Percentiles rank a stretch among this genome's conserved stretches.
These are phyloP conservation scores for Rotaria socialis DNA, from an alignment of 2,888 invertebrate genomes.

Conservation along the genomic window DNA sequence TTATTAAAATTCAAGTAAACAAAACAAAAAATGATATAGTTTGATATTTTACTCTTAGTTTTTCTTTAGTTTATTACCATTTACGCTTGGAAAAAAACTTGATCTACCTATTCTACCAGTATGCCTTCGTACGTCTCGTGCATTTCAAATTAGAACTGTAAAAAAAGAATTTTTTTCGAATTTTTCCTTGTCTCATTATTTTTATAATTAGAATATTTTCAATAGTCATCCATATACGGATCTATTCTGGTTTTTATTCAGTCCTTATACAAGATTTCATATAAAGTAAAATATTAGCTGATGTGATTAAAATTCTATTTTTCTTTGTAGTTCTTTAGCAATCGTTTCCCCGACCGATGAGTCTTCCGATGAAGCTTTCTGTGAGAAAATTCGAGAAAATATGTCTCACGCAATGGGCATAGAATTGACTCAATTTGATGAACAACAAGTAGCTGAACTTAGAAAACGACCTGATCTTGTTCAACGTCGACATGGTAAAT, in stretches of 20 bases:
- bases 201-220: neutral
- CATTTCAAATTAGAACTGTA: constrained; percentile 30
- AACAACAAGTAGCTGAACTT: neutral
- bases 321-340: neutral
- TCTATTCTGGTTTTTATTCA: constrained; percentile 7
- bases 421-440: neutral
- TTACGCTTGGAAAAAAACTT: neutral
- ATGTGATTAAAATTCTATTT: too few species aligned
- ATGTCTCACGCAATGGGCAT: neutral
- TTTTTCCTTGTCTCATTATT: neutral
- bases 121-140: neutral
- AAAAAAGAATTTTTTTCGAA: too few species aligned
- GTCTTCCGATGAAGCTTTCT: neutral
- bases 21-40: too few species aligned
- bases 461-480: constrained; percentile 12
- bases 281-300: neutral
- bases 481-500: neutral
- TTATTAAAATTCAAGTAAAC: constrained; percentile 1
- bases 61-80: neutral
- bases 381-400: neutral
- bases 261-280: constrained; percentile 8
- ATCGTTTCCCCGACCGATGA: neutral
- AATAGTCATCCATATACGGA: constrained; percentile 4
- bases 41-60: too few species aligned
- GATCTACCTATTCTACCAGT: neutral